phyloP scores from a whole-genome alignment of 2,888 invertebrate species.

The Seladonia tumulorum region DNA sequence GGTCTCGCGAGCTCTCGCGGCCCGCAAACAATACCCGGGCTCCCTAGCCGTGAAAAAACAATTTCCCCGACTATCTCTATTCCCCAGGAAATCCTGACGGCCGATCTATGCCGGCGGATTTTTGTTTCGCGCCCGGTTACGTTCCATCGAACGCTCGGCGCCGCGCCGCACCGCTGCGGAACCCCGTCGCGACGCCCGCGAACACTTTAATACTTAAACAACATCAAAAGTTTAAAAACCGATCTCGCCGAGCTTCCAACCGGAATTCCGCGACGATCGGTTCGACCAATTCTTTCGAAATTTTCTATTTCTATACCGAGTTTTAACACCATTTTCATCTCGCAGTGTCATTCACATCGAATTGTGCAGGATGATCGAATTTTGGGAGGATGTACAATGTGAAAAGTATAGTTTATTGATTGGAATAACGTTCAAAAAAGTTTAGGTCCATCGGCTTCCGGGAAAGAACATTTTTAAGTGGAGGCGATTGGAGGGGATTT shows the following conservation, averaged over 20 bases:
- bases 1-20: background rate
- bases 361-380: background rate
- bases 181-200: background rate
- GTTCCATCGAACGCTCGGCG: background rate
- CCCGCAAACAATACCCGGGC: slow-evolving; percentile 34
- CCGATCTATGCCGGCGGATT: slow-evolving; percentile 14
- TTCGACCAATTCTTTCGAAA: background rate
- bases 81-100: slow-evolving; percentile 22
- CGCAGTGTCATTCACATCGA: background rate
- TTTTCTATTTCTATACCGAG: background rate
- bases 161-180: background rate
- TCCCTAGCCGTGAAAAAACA: slow-evolving; percentile 28
- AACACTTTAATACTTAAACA: background rate
- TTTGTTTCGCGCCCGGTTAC: slow-evolving; percentile 7
- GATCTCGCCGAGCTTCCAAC: background rate
- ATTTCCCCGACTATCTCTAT: slow-evolving; percentile 27
- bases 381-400: background rate
- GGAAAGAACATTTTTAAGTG: background rate
- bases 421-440: background rate
- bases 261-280: background rate
- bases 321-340: background rate
- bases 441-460: too few species aligned
- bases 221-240: background rate
- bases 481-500: background rate
- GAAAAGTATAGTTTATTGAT: background rate